phyloP scores from a whole-genome alignment of 2,888 invertebrate genomes.

The Idaea biselata region DNA sequence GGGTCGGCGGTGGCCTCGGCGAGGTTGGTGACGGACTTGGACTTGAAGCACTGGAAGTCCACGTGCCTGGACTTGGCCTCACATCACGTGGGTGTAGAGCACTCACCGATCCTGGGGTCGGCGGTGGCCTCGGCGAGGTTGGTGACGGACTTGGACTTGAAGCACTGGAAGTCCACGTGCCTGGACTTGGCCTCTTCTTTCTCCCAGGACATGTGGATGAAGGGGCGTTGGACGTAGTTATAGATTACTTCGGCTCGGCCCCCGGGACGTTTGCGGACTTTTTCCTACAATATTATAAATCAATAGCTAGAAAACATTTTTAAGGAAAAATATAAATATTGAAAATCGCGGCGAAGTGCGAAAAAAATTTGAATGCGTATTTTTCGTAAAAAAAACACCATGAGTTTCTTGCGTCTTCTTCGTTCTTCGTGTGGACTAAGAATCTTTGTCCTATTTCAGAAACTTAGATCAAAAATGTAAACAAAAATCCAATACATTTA shows the following conservation, averaged over 20 bases:
- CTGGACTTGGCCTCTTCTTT: slow-evolving; percentile 99
- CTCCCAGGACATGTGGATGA: slow-evolving; percentile 99
- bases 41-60: slow-evolving; percentile 99
- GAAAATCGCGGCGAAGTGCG: too few species aligned
- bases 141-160: slow-evolving; percentile 98
- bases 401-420: too few species aligned
- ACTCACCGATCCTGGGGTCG: slow-evolving; percentile 85
- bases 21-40: slow-evolving; percentile 97
- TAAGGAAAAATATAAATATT: too few species aligned
- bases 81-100: too few species aligned
- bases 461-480: too few species aligned
- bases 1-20: slow-evolving; percentile 97
- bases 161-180: slow-evolving; percentile 99
- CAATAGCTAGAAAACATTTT: too few species aligned
- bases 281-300: too few species aligned
- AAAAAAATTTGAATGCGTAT: too few species aligned
- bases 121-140: slow-evolving; percentile 97
- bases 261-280: slow-evolving; percentile 96
- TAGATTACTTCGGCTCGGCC: slow-evolving; percentile 98
- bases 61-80: slow-evolving; percentile 99
- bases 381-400: too few species aligned
- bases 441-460: too few species aligned
- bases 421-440: too few species aligned
- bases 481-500: too few species aligned
- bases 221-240: slow-evolving; percentile 99